Conservation (phyloP, 2,888 invertebrate genomes). For the Dasysyrphus tricinctus region DNA sequence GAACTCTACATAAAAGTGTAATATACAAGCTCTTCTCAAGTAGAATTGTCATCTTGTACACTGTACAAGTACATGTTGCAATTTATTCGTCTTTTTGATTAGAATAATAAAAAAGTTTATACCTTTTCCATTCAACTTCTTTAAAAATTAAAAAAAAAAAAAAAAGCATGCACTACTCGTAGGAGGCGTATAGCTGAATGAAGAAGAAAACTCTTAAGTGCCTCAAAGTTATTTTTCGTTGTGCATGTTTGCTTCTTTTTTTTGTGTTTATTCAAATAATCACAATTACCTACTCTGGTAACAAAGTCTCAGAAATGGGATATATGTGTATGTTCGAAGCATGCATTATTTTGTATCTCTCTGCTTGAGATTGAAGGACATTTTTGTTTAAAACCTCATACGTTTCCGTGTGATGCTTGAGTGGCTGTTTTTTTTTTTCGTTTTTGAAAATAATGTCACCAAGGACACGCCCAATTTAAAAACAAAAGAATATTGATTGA, state of each 20-base stretch:
- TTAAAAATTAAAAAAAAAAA: slow-evolving; percentile 13
- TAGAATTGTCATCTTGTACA: slow-evolving; percentile 44
- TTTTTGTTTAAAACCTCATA: slow-evolving; percentile 21
- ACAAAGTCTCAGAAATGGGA: slow-evolving; percentile 32
- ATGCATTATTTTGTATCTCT: slow-evolving; percentile 20
- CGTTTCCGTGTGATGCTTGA: slow-evolving; percentile 13
- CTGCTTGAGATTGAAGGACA: slow-evolving; percentile 16
- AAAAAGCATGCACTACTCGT: background rate
- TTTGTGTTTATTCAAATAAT: slow-evolving; percentile 33
- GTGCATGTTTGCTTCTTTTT: background rate
- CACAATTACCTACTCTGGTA: slow-evolving; percentile 29
- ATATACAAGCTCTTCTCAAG: slow-evolving; percentile 26
- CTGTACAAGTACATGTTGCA: slow-evolving; percentile 44
- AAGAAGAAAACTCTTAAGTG: slow-evolving; percentile 18
- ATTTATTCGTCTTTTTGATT: slow-evolving; percentile 63
- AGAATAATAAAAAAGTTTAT: slow-evolving; percentile 56
- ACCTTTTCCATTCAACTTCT: slow-evolving; percentile 36
- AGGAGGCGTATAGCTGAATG: slow-evolving; percentile 21
- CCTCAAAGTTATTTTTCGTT: slow-evolving; percentile 23
- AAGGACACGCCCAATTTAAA: slow-evolving; percentile 64
- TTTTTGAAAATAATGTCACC: slow-evolving; percentile 27
- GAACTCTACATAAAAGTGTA: slow-evolving; percentile 30
- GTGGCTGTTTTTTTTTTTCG: slow-evolving; percentile 10
- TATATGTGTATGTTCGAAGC: slow-evolving; percentile 9
- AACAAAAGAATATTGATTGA: slow-evolving; percentile 63